Conservation (phyloP, 2,797 vertebrate genomes). For the Sarcoramphus papa region DNA sequence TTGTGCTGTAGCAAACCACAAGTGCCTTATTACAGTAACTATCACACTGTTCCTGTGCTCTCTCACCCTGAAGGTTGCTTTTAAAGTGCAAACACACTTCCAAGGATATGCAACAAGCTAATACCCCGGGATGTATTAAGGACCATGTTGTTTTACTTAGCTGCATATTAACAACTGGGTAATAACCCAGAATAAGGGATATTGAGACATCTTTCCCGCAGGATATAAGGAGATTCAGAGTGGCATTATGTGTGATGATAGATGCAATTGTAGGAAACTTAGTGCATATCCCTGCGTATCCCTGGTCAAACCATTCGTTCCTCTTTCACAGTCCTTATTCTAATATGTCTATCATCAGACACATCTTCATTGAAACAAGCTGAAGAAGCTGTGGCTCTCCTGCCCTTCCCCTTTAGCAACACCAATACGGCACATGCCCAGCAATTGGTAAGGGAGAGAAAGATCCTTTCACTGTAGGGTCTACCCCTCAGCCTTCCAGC, state of each 20-base stretch:
- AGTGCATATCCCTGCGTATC: background rate
- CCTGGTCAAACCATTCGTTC: background rate
- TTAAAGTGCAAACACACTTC: constrained; percentile 37
- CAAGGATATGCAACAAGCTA: background rate
- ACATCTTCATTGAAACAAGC: background rate
- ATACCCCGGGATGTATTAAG: background rate
- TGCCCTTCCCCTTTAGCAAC: background rate
- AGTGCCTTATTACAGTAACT: constrained; percentile 63
- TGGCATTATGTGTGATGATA: background rate
- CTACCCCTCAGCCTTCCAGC: background rate
- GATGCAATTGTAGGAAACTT: background rate
- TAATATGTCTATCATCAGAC: background rate
- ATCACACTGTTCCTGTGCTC: background rate
- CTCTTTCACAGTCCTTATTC: background rate
- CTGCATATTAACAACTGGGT: background rate
- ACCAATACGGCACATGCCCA: background rate
- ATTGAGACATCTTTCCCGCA: background rate
- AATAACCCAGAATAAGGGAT: background rate
- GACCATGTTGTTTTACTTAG: background rate
- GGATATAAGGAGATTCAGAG: background rate
- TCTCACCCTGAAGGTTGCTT: constrained; percentile 47
- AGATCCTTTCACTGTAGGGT: background rate
- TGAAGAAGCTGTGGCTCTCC: background rate
- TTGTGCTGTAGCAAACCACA: constrained; percentile 50
- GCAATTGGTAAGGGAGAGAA: background rate